Percentiles rank a stretch among this genome's conserved stretches.
These are phyloP conservation scores for Pseudochaenichthys georgianus DNA, from an alignment of 2,797 vertebrate species.

Conservation along the genomic window DNA sequence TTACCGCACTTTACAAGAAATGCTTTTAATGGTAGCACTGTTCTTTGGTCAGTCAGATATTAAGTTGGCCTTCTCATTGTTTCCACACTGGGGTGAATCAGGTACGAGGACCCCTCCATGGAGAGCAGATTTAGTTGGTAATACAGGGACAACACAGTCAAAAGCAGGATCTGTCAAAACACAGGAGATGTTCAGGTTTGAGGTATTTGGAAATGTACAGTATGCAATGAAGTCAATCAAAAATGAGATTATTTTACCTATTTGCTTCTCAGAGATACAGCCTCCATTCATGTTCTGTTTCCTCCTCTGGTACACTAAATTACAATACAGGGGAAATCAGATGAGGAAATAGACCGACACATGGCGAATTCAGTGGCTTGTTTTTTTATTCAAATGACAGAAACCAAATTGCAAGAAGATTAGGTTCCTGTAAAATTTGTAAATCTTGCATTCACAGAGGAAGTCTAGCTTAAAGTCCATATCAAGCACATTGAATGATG, in stretches of 20 bases:
- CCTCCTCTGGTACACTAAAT: slow-evolving; percentile 67
- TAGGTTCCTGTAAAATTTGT: no score
- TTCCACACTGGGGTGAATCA: slow-evolving; percentile 31
- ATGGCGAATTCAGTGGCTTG: neutral
- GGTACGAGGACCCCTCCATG: slow-evolving; percentile 29
- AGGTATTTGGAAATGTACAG: neutral
- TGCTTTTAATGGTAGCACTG: neutral
- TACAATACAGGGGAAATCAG: neutral
- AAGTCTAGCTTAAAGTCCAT: neutral
- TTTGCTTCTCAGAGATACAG: slow-evolving; percentile 37
- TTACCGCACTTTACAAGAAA: neutral
- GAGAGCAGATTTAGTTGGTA: slow-evolving; percentile 15
- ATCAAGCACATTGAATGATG: neutral
- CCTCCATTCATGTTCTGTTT: slow-evolving; percentile 20
- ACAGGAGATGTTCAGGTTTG: neutral
- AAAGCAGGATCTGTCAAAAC: slow-evolving; percentile 42
- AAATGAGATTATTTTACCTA: slow-evolving; percentile 43
- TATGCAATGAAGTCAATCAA: neutral
- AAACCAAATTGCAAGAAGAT: neutral
- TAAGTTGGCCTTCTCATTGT: slow-evolving; percentile 64
- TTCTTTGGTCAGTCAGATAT: slow-evolving; percentile 46
- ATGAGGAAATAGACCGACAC: slow-evolving; percentile 27
- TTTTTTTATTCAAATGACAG: slow-evolving; percentile 1
- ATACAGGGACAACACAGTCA: slow-evolving; percentile 17
- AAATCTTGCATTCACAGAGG: neutral